Base-by-base conservation (phyloP, 2,113 vertebrate species). In the Lontra canadensis region DNA sequence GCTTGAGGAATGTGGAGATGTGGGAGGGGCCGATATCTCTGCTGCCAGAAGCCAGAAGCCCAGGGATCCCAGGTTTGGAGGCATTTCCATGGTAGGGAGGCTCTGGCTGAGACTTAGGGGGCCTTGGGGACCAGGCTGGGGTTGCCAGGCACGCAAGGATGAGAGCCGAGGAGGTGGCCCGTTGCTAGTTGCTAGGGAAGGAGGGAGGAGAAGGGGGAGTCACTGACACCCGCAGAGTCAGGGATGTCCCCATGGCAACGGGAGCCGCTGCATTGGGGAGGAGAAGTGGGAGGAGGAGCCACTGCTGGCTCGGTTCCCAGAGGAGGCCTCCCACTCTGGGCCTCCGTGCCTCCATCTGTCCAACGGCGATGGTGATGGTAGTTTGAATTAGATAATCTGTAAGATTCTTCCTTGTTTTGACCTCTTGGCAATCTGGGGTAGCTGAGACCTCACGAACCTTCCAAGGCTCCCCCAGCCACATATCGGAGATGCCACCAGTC, bases 151-250 rank as follows among this genome's bases (percentile, higher is more conserved):
- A 97, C 0, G 6, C 86, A 97, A 94, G 78, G 84, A 94, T 95
- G 95, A 95, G 83, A 97, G 94, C 88, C 12, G 21, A 97, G 88
- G 92, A 97, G 98, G 84, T 97, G 92, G 97, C 94, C 95, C 95
- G 97, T 98, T 98, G 97, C 96, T 98, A 98, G 97, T 98, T 98
- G 97, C 96, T 98, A 98, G 90, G 97, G 59, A 98, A 97, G 92
- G 90, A 88, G 76, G 76, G 80, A 95, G 80, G 52, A 49, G 83
- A 80, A 96, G 88, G 83, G 95, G 95, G 94, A 98, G 95, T 87
- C 25, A 39, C 79, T 96, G 97, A 97, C 84, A 98, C 90, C 89
- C 47, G 17, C 9, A 9, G 96, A 97, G 95, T 80, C 90, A 79
- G 97, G 97, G 95, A 97, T 39, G 49, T 98, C 95, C 94, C 98